These are phyloP conservation scores for Cheirogaleus medius DNA, from an alignment of 2,113 vertebrate genomes.

Conservation along the genomic window DNA sequence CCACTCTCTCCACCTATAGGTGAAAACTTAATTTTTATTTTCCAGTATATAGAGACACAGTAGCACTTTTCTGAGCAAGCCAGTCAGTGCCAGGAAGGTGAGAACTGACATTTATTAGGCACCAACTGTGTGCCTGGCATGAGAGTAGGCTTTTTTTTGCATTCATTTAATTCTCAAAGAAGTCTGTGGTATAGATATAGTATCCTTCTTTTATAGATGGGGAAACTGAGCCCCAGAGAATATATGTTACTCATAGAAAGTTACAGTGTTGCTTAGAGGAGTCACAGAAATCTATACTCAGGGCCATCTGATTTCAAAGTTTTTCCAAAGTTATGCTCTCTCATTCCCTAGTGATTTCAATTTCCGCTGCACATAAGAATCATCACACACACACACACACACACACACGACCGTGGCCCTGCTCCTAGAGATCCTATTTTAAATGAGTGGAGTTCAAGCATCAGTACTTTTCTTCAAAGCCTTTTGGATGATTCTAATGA, in stretches of 20 bases:
- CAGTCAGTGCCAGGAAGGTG: not conserved
- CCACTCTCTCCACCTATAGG: not conserved
- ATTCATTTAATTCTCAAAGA: constrained; percentile 46
- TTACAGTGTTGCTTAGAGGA: not conserved
- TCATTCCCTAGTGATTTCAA: constrained; percentile 10
- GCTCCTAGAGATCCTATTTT: constrained; percentile 24
- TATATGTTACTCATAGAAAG: not conserved
- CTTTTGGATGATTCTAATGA: constrained; percentile 42
- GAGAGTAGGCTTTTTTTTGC: not conserved
- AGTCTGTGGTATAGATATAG: not conserved
- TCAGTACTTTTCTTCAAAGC: constrained; percentile 52
- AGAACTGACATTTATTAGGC: constrained; percentile 33
- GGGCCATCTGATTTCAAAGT: not conserved
- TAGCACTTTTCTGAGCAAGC: constrained; percentile 1
- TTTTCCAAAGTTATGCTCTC: constrained; percentile 17
- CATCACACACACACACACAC: not conserved
- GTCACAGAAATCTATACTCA: not conserved
- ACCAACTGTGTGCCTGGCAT: not conserved
- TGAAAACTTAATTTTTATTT: constrained; percentile 56
- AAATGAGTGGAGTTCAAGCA: not conserved
- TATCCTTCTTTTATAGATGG: not conserved
- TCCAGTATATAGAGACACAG: not conserved
- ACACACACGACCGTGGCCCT: not conserved
- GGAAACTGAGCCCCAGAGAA: constrained; percentile 7
- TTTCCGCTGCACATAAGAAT: constrained; percentile 20